Base-by-base conservation (phyloP, 2,797 vertebrate genomes). In the Sebastes itinus region DNA sequence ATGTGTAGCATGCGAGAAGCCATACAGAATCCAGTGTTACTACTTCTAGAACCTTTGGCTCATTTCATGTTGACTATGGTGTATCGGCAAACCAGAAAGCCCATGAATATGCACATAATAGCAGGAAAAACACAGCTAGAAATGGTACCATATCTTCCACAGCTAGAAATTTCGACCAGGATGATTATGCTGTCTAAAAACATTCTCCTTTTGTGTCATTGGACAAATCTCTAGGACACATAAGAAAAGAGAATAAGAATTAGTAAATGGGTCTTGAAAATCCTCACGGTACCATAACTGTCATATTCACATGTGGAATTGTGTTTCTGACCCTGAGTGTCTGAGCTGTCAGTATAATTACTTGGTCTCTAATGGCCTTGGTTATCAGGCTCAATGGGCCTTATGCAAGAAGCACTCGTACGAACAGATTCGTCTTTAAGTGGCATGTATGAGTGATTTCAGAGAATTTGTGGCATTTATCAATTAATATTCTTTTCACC, bases 281-380 rank as follows among this genome's bases (percentile, higher is more conserved):
- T 58, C 25, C 7, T 65, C 12, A 27, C 22, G 49, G 60, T 49
- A 10, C 9, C 3, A 25, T 60, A 63, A 52, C 25, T 33, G 54
- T 73, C 64, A 63, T 42, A 16, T 56, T 79, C 75, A 71, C 27
- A 68, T 64, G 28, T 42, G 6, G n/a, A 20, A 35, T 62, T 71
- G 16, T 58, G 55, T 64, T 74, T 85, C 38, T 78, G 64, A 70
- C 67, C 22, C 2, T 59, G 23, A 67, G 11, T 72, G 42, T 75
- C 60, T 33, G 14, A 78, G 20, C 27, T 61, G 72, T 61, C 56
- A 35, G 23, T 42, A 10, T 69, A 68, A 82, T 82, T 61, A 64
- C 52, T 7, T 38, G 8, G 25, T 73, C 68, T 76, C 6, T 69
- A 63, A 86, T 54, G 35, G 64, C 55, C 13, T 35, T 32, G 12